phyloP scores from a whole-genome alignment of 1,140 invertebrate genomes.

The Elymnias hypermnestra region DNA sequence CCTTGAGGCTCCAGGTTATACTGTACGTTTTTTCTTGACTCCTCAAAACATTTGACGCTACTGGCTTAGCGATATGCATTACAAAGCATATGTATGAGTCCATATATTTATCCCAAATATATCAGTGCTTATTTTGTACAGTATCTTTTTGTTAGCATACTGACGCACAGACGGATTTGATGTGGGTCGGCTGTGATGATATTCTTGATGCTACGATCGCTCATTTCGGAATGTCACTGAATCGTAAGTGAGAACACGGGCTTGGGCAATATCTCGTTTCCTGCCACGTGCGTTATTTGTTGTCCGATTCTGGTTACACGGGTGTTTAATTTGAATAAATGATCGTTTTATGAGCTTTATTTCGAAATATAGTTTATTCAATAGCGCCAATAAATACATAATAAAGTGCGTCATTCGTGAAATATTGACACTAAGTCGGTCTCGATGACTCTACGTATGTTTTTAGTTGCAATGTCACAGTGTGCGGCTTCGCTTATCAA shows the following conservation, averaged over 20 bases:
- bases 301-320: conserved; percentile 26
- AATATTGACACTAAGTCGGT: no score
- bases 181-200: conserved; percentile 43
- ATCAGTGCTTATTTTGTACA: conserved; percentile 19
- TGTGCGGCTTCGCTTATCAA: no score
- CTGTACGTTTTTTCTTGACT: conserved; percentile 18
- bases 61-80: conserved; percentile 29
- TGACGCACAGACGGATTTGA: conserved; percentile 38
- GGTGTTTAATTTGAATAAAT: conserved; percentile 33
- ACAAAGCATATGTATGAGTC: conserved; percentile 25
- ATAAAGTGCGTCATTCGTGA: conserved; percentile 9
- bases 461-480: no score
- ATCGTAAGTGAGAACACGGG: conserved; percentile 28
- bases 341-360: conserved; percentile 29
- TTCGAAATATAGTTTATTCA: conserved; percentile 39
- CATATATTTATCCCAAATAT: conserved; percentile 28
- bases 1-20: no score
- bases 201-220: conserved; percentile 27
- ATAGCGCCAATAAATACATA: conserved; percentile 33
- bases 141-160: conserved; percentile 34
- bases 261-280: conserved; percentile 31
- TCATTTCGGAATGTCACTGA: conserved; percentile 43
- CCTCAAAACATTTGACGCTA: conserved; percentile 18
- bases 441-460: no score
- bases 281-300: conserved; percentile 26